Evolutionary conservation across 2,888 invertebrate genomes (phyloP), one percentile per base, ranked within the genome.

Genomic region (Acanthacorydalis orientalis): DNA sequence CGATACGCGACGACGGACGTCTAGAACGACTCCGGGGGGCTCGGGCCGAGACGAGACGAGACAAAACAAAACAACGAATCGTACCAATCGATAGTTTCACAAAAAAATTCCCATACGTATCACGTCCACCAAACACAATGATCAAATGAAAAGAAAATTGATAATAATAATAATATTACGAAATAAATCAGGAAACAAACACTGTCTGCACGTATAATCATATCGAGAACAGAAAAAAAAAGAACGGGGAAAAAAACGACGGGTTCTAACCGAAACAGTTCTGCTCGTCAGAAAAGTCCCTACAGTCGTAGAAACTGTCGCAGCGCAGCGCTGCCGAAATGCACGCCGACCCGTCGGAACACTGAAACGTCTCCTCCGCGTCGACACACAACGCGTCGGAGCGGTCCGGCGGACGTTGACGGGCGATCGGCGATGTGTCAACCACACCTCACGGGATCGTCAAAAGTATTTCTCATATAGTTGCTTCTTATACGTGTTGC

Each of bases 281-380:
- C 69, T 86, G 84, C 72, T 89, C 88, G 66, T 89, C 88, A 61
- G 86, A 85, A 77, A 85, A 86, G 75, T 88, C 87, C 69, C 75
- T 75, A 75, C 88, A 88, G 75, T 88, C 87, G 77, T 86, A 86
- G 72, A 77, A 77, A 74, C 85, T 84, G 77, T 91, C 88, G 73
- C 91, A 90, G 64, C 81, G 80, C 60, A 80, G 78, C 55, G 73
- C 68, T 64, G 75, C 71, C 54, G 80, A 80, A 64, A 91, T 82
- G 73, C 90, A 91, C 63, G 74, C 73, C 53, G 74, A 70, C 62
- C 78, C 76, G 71, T 83, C 80, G 55, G 64, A 62, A 62, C 73
- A 73, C 63, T 67, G 65, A 65, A 72, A 72, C 68, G 70, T 70
- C 56, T 68, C 68, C 15, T 46, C 46, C 23, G 23, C 23, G 23